Conservation (phyloP, 64 coral and sea anemone species). For the Actinia tenebrosa region DNA sequence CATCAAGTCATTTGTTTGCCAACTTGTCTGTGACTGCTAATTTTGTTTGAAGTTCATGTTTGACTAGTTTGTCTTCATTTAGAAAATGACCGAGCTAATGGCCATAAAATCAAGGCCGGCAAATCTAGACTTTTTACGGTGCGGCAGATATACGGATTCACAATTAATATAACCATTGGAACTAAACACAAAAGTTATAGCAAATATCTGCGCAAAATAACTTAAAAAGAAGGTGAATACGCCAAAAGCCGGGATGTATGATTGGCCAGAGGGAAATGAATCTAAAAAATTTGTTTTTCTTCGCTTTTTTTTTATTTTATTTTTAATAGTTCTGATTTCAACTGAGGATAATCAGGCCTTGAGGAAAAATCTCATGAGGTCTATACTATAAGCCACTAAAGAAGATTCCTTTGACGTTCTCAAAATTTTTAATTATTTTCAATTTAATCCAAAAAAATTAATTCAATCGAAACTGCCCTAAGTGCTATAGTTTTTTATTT, state of each 20-base stretch:
- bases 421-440: neutral
- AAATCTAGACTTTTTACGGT: neutral
- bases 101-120: neutral
- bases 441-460: neutral
- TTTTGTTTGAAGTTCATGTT: constrained; percentile 3
- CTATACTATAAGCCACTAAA: neutral
- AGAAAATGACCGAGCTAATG: neutral
- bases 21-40: neutral
- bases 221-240: no score
- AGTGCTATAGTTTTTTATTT: neutral
- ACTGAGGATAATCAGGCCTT: no score
- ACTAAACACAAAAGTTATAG: no score
- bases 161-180: neutral
- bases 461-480: neutral
- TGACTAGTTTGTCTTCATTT: neutral
- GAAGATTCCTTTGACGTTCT: neutral
- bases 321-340: no score
- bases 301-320: no score
- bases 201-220: no score
- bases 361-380: neutral
- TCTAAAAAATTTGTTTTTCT: no score
- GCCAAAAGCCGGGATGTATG: no score
- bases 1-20: neutral
- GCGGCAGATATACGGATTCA: neutral
- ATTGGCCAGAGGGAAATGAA: no score